Evolutionary conservation across 2,113 vertebrate genomes (phyloP).

Genomic region (Nesoenas mayeri): DNA sequence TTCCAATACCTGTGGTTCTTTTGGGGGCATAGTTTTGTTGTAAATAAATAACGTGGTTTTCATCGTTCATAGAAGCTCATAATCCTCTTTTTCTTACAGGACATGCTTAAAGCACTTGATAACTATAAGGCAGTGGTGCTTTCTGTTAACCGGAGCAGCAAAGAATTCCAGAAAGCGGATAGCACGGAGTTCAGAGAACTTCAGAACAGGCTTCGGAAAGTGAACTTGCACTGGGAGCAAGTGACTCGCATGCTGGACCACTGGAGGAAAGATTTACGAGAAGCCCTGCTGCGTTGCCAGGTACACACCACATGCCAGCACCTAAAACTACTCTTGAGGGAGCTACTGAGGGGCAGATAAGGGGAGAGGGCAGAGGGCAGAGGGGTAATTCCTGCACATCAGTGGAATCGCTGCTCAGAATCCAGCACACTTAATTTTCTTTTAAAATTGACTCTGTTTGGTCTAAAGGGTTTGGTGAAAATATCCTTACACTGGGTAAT

Average conservation of each 20-base stretch:
- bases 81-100: constrained; percentile 68
- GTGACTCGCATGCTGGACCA: constrained; percentile 73
- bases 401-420: background rate
- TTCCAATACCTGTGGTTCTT: background rate
- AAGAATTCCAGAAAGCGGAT: constrained; percentile 75
- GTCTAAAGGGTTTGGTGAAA: background rate
- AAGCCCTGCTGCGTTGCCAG: constrained; percentile 85
- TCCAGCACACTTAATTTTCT: background rate
- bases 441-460: background rate
- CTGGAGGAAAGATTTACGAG: constrained; percentile 81
- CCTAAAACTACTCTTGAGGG: background rate
- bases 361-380: background rate
- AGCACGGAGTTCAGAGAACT: constrained; percentile 77
- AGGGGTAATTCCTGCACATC: background rate
- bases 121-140: constrained; percentile 86
- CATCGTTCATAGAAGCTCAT: background rate
- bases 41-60: background rate
- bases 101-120: constrained; percentile 83
- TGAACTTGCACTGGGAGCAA: constrained; percentile 85
- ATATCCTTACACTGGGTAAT: background rate
- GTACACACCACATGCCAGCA: constrained; percentile 49
- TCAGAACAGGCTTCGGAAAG: constrained; percentile 73
- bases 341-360: background rate
- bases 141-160: constrained; percentile 80
- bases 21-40: background rate